Conservation (phyloP, 2,113 vertebrate genomes). For the Toxotes jaculatrix region DNA sequence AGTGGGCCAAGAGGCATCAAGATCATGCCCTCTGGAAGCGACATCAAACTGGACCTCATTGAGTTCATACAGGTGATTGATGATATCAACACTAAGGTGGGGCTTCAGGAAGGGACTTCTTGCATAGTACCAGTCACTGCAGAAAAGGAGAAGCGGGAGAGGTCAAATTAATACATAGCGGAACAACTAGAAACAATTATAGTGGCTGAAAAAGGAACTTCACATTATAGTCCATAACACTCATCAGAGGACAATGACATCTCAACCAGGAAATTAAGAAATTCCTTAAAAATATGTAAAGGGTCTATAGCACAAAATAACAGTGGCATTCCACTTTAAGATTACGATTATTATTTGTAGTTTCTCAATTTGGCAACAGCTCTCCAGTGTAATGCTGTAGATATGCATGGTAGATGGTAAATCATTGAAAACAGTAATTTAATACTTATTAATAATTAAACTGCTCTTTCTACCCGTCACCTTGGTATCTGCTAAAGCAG, state of each 20-base stretch:
- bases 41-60: slow-evolving; percentile 93
- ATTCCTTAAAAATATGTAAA: background rate
- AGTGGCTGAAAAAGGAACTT: background rate
- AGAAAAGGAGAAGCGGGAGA: slow-evolving; percentile 11
- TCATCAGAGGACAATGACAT: background rate
- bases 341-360: background rate
- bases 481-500: background rate
- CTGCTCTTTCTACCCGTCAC: background rate
- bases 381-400: background rate
- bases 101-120: slow-evolving; percentile 94
- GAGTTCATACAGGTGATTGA: slow-evolving; percentile 94
- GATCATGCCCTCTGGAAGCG: slow-evolving; percentile 93
- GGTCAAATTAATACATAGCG: background rate
- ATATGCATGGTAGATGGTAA: too few species aligned
- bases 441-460: background rate
- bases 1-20: slow-evolving; percentile 94
- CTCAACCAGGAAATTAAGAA: background rate
- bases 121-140: slow-evolving; percentile 96
- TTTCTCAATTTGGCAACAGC: background rate
- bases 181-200: background rate
- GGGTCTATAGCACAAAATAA: background rate
- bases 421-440: background rate
- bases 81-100: slow-evolving; percentile 91
- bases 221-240: background rate
- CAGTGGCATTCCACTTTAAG: background rate